A percentile compares a stretch with the other conserved stretches of the same genome.
Conservation (phyloP, 2,797 vertebrate species). For the Eremophila alpestris region DNA sequence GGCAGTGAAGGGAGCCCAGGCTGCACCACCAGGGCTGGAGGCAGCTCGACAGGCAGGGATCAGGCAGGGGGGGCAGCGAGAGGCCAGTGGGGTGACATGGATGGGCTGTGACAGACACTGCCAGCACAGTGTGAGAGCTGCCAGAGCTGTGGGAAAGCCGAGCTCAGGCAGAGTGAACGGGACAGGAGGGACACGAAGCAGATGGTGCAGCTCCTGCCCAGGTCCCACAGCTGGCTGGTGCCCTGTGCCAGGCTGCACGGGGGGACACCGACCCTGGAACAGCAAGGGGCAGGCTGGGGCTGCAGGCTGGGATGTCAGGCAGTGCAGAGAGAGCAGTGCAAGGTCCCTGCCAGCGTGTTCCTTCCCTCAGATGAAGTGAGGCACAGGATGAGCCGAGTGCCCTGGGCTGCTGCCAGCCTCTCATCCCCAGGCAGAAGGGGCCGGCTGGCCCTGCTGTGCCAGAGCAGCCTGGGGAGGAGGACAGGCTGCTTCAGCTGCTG, state of each 20-base stretch:
- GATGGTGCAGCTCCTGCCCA: not conserved
- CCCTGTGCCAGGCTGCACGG: not conserved
- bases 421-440: not conserved
- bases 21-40: not conserved
- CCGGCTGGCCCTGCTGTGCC: not conserved
- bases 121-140: not conserved
- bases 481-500: slow-evolving; percentile 33
- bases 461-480: not conserved
- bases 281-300: not conserved
- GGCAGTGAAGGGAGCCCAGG: not conserved
- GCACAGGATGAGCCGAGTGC: not conserved
- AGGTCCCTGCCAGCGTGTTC: not conserved
- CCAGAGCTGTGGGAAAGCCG: not conserved
- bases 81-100: not conserved
- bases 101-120: slow-evolving; percentile 20
- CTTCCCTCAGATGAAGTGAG: not conserved
- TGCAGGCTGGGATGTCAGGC: not conserved
- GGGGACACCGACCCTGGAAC: rapidly evolving
- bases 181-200: rapidly evolving
- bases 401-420: not conserved
- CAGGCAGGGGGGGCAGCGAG: not conserved
- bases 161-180: not conserved
- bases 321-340: not conserved
- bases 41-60: not conserved
- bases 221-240: not conserved